Evolutionary conservation across 2,113 vertebrate species (phyloP).

Genomic region (Cromileptes altivelis): DNA sequence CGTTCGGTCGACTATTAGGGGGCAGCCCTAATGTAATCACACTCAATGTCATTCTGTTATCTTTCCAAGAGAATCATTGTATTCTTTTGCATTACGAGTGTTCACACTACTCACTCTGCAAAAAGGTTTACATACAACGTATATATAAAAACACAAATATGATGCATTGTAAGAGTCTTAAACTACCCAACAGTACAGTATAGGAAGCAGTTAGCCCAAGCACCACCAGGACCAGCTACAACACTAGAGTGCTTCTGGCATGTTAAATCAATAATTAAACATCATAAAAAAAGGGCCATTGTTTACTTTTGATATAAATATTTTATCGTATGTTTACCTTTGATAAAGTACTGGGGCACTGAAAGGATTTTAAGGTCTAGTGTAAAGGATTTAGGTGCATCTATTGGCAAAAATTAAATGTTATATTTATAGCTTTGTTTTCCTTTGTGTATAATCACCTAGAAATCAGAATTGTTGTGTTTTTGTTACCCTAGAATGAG

Average conservation of each 20-base stretch:
- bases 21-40: too few relatives aligned
- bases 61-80: background rate
- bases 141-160: background rate
- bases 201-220: background rate
- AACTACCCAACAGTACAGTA: background rate
- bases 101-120: background rate
- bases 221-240: background rate
- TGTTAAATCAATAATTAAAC: background rate
- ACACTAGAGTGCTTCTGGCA: conserved; percentile 4
- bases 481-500: too few relatives aligned
- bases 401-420: too few relatives aligned
- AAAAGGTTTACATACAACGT: background rate
- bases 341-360: background rate
- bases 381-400: too few relatives aligned
- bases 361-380: background rate
- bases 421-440: too few relatives aligned
- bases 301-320: background rate
- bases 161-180: background rate
- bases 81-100: too few relatives aligned
- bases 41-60: background rate
- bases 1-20: too few relatives aligned
- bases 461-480: too few relatives aligned
- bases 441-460: too few relatives aligned
- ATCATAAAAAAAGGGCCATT: background rate
- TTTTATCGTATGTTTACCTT: background rate